Evolutionary conservation across 2,797 vertebrate species (phyloP).

Genomic region (Ptychobarbus kaznakovi): DNA sequence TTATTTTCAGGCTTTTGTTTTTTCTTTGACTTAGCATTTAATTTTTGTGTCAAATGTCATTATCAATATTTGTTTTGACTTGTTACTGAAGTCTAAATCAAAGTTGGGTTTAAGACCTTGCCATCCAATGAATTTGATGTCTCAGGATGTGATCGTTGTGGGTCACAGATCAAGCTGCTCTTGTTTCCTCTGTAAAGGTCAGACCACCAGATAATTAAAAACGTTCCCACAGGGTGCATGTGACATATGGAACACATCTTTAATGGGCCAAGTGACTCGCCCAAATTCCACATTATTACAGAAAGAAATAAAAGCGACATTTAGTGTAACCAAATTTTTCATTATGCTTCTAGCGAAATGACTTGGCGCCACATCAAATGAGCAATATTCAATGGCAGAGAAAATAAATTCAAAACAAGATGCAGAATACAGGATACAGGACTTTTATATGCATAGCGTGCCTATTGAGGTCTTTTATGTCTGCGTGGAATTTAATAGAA

Average conservation of each 20-base stretch:
- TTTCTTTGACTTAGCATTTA: not conserved
- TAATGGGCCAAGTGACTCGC: slow-evolving; percentile 7
- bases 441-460: slow-evolving; percentile 21
- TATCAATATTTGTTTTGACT: not conserved
- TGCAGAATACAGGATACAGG: not conserved
- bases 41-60: too few relatives aligned
- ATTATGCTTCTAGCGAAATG: slow-evolving; percentile 44
- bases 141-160: slow-evolving; percentile 20
- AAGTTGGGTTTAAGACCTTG: not conserved
- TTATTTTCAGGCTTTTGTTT: not conserved
- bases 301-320: slow-evolving; percentile 42
- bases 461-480: slow-evolving; percentile 9
- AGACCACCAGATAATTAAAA: slow-evolving; percentile 53
- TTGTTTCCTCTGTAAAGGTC: slow-evolving; percentile 36
- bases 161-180: slow-evolving; percentile 63
- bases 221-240: slow-evolving; percentile 28
- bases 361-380: slow-evolving; percentile 55
- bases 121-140: slow-evolving; percentile 20
- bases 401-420: slow-evolving; percentile 40
- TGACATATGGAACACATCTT: slow-evolving; percentile 59
- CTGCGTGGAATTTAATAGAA: not conserved
- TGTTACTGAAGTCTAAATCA: not conserved
- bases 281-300: slow-evolving; percentile 45
- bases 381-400: slow-evolving; percentile 17
- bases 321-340: slow-evolving; percentile 52